Evolutionary conservation across 2,797 vertebrate genomes (phyloP).

Genomic region (Takifugu rubripes): DNA sequence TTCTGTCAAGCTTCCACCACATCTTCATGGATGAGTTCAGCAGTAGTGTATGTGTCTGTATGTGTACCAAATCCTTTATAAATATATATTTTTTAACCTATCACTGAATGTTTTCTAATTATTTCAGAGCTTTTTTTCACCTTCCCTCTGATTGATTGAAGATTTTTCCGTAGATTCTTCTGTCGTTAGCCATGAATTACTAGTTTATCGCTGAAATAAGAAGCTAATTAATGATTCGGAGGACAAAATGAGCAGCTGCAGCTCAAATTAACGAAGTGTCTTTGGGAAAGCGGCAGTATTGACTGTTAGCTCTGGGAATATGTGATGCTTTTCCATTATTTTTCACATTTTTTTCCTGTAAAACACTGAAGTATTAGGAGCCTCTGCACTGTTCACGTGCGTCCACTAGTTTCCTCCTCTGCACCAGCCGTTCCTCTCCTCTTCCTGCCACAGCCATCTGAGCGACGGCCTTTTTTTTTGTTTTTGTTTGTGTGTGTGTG

Average conservation of each 20-base stretch:
- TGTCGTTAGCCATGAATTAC: too few species aligned
- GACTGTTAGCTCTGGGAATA: background rate
- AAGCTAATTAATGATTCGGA: too few species aligned
- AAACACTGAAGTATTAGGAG: background rate
- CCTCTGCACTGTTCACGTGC: constrained; percentile 5
- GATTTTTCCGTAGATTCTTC: too few species aligned
- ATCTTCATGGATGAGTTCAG: constrained; percentile 29
- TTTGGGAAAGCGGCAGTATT: background rate
- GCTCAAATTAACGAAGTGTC: too few species aligned
- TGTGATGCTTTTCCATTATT: constrained; percentile 2
- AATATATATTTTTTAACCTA: constrained; percentile 35
- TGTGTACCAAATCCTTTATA: constrained; percentile 39
- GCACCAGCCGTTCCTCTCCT: constrained; percentile 54
- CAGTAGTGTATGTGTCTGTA: constrained; percentile 31
- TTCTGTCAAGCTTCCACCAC: constrained; percentile 13
- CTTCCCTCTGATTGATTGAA: background rate
- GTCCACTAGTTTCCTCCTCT: constrained; percentile 55
- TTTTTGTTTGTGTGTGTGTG: constrained; percentile 68
- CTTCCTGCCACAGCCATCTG: constrained; percentile 67
- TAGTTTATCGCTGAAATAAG: too few species aligned
- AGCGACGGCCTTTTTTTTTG: constrained; percentile 74
- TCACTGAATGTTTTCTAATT: constrained; percentile 35
- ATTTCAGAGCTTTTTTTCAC: constrained; percentile 14
- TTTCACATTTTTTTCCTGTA: constrained; percentile 4
- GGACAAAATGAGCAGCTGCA: too few species aligned